Percentiles rank a stretch among this genome's conserved stretches.
phyloP scores from a whole-genome alignment of 2,888 invertebrate genomes.

The Augochlorella aurata region DNA sequence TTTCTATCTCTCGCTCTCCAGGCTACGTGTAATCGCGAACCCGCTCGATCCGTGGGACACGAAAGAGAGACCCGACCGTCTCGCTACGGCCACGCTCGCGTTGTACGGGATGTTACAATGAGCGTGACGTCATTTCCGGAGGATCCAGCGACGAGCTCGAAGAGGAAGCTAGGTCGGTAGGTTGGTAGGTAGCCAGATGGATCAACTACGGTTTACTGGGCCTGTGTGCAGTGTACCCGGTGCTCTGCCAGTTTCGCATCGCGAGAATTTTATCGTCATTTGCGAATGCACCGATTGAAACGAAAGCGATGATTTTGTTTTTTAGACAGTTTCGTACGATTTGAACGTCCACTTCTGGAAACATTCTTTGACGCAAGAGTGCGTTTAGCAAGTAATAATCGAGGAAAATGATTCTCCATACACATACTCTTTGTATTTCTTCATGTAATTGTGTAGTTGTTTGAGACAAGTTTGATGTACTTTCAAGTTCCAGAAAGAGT shows the following conservation, averaged over 20 bases:
- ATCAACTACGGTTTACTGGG: slow-evolving; percentile 48
- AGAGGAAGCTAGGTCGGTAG: slow-evolving; percentile 78
- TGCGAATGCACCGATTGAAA: too few relatives aligned
- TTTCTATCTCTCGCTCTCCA: not conserved
- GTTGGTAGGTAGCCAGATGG: slow-evolving; percentile 72
- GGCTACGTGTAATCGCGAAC: slow-evolving; percentile 26
- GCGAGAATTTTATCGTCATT: too few relatives aligned
- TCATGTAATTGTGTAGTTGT: too few relatives aligned
- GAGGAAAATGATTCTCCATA: too few relatives aligned
- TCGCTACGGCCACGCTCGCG: slow-evolving; percentile 54
- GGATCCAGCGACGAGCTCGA: slow-evolving; percentile 67
- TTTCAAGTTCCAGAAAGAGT: too few relatives aligned
- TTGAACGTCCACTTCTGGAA: too few relatives aligned
- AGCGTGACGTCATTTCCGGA: slow-evolving; percentile 79
- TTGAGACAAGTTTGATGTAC: too few relatives aligned
- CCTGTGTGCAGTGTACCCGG: slow-evolving; percentile 29
- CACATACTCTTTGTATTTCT: too few relatives aligned
- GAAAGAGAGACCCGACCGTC: slow-evolving; percentile 59
- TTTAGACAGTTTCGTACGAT: too few relatives aligned
- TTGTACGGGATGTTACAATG: slow-evolving; percentile 77
- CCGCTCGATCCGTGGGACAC: slow-evolving; percentile 59
- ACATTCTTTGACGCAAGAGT: too few relatives aligned
- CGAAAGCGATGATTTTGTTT: too few relatives aligned
- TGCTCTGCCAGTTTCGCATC: slow-evolving; percentile 18
- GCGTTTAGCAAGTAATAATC: too few relatives aligned